Base-by-base conservation (phyloP, 2,797 vertebrate species). In the Scolopax bukidnonensis region DNA sequence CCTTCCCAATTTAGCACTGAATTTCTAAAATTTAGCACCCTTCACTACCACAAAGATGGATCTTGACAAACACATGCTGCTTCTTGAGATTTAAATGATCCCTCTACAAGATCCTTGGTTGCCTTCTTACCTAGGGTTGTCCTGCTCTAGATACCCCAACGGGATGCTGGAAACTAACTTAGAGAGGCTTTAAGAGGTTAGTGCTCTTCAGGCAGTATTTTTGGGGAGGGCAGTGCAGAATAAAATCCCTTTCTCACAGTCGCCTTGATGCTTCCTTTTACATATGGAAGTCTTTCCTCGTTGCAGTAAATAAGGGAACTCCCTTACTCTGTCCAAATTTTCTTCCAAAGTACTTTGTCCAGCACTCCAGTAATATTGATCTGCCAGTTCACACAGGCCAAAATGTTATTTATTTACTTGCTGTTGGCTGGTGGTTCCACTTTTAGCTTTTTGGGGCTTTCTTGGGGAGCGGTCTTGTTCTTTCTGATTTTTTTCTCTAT, bases 11-110 rank as follows among this genome's bases (percentile, higher is more conserved):
- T 96, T 97, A 96, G 78, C 96, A 83, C 95, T 96, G 96, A 96
- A 97, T 96, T 95, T 90, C 84, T 94, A 87, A 95, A 92, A 90
- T 94, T 77, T 94, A 96, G 68, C 96, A 96, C 88, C 78, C 24
- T 95, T 89, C 32, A 8, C 81, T 83, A 71, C 69, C 92, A 95
- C 84, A 90, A 83, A 93, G 75, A 65, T 92, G 92, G 90, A 75
- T 92, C 81, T 92, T 92, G 88, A 83, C 78, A 96, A 90, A 93
- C 73, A 77, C 92, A 95, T 75, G 84, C 92, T 96, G 84, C 48
- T 94, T 28, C 61, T 69, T 60, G 53, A 68, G 92, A 75, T 80
- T 96, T 83, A 70, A 57, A 28, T 12, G 84, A 90, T 87, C 81
- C 48, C 18, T 90, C 45, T 51, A 15, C 13, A 45, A 71, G 95